Conservation (phyloP, 2,797 vertebrate species). For the Anguilla obscura region DNA sequence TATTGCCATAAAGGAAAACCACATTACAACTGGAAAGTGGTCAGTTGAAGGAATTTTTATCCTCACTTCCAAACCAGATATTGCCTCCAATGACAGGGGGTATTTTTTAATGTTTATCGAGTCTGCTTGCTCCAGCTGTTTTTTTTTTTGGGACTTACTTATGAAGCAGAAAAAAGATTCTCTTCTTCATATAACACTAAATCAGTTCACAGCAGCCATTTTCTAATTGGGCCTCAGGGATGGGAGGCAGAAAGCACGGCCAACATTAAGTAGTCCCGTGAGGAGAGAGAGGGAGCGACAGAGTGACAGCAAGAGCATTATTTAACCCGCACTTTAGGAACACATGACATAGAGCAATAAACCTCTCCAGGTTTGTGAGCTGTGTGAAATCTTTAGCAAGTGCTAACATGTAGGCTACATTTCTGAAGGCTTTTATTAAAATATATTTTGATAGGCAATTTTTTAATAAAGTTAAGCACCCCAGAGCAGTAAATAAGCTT, state of each 20-base stretch:
- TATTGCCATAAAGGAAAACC: no score
- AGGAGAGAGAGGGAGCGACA: slow-evolving; percentile 18
- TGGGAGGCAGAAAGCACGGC: slow-evolving; percentile 42
- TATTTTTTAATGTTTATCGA: neutral
- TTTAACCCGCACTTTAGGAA: neutral
- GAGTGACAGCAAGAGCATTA: slow-evolving; percentile 1
- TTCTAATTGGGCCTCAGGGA: slow-evolving; percentile 59
- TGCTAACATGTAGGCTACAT: neutral
- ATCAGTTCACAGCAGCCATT: neutral
- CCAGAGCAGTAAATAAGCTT: neutral
- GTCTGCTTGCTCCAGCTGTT: neutral
- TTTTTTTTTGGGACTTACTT: neutral
- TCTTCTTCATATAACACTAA: neutral
- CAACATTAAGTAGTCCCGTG: slow-evolving; percentile 30
- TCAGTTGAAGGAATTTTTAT: neutral
- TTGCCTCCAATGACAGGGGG: neutral
- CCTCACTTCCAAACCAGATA: neutral
- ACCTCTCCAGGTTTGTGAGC: neutral
- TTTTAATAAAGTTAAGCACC: neutral
- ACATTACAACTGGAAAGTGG: neutral
- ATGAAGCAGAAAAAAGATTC: neutral
- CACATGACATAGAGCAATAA: neutral
- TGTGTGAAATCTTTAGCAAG: neutral
- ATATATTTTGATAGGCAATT: neutral
- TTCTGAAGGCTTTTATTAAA: neutral